These are phyloP conservation scores for Clamator glandarius DNA, from an alignment of 2,797 vertebrate genomes.

Conservation along the genomic window DNA sequence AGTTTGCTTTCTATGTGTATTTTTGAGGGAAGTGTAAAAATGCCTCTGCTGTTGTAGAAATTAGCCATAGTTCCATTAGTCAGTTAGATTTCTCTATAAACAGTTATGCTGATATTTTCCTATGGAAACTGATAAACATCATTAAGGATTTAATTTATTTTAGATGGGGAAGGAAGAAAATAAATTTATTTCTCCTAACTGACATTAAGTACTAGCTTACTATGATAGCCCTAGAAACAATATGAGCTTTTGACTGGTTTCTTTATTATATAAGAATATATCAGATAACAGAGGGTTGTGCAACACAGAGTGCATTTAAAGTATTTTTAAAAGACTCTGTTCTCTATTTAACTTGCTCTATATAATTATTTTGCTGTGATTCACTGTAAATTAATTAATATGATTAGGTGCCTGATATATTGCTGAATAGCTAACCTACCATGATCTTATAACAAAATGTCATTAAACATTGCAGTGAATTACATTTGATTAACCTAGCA, in stretches of 20 bases:
- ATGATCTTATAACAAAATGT: conserved; percentile 1
- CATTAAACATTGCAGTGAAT: neutral
- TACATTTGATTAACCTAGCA: neutral
- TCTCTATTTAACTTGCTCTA: neutral
- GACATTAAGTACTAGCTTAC: neutral
- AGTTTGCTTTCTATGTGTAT: neutral
- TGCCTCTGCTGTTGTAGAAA: neutral
- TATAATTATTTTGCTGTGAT: neutral
- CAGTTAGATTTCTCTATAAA: neutral
- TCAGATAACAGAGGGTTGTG: neutral
- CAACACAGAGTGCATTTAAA: neutral
- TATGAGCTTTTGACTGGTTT: neutral
- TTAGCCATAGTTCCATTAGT: neutral
- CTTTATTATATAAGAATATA: neutral
- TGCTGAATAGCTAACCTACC: neutral
- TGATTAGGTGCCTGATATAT: neutral
- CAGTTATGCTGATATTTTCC: neutral
- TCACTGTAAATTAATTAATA: neutral
- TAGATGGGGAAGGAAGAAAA: neutral
- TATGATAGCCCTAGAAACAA: neutral
- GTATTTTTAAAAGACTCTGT: neutral
- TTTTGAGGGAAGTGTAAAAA: neutral
- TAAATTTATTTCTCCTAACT: neutral
- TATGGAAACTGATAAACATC: neutral
- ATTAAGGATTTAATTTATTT: neutral